Base-by-base conservation (phyloP, 2,797 vertebrate species). In the Lates japonicus region DNA sequence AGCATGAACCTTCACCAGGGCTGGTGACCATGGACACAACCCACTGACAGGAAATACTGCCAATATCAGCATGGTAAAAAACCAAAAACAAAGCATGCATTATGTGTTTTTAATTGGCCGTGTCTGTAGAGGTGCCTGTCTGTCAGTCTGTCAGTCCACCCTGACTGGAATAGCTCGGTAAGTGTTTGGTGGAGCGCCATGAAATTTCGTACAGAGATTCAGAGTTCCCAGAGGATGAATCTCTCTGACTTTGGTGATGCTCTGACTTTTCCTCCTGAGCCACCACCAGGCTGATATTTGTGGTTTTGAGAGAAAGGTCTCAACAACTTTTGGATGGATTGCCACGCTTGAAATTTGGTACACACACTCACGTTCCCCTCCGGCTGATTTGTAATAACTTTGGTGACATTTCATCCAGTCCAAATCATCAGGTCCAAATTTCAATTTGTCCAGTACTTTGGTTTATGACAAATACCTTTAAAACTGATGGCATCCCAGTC, bases 1-100 rank as follows among this genome's bases (percentile, higher is more conserved):
- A 22, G n/a, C 1, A 12, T 59, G 29, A 39, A 61, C 70, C 33
- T 63, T 54, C 46, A 46, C 35, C 57, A 74, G 69, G 76, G 68
- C 57, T 65, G 49, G 10, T 66, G 31, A 25, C 33, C 33, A 55
- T 52, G 19, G 31, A 64, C 14, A 14, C 42, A 64, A 31, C 59
- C 22, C 16, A 71, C 19, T 33, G 44, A 35, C 37, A 39, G 48
- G 22, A 46, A 60, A 41, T 37, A 39, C 29, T 63, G 19, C 42
- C 16, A 22, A 16, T 29, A 29, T 2, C 19, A 4, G 35, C 51
- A 22, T 20, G 54, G 11, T 22, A 61, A 41, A 35, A 65, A 35
- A 1, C 25, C 25, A 29, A 29, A 29, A 29, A 29, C 25, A 29
- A 35, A 35, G 7, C 35, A 35, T 35, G 35, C 35, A 35, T 35